Evolutionary conservation across 1,140 invertebrate genomes (phyloP), one percentile per base, ranked within the genome.

Genomic region (Rhopalosiphum padi): DNA sequence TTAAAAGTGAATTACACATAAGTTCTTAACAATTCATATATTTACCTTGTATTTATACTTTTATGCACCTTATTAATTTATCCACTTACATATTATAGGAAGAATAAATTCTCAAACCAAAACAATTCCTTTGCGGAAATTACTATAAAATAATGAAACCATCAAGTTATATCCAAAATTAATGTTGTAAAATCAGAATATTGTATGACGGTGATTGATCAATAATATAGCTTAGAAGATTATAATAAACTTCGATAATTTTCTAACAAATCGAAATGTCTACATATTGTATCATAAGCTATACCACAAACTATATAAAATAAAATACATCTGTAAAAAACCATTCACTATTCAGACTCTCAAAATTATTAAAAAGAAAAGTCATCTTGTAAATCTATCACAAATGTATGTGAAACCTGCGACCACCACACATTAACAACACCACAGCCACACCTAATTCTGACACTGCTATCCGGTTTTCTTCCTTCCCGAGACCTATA

Each of bases 161-260:
- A 25, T 30, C 41, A 41, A 68, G 25, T 68, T 30, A 15, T 68
- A 35, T 77, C 0, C n/a, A n/a, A n/a, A 68, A n/a, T n/a, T 30
- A 68, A 68, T 30, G 60, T 68, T 68, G 25, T 30, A 11, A 15
- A 68, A 30, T 68, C 25, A 68, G 25, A 77, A 77, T 77, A 77
- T 68, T 30, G 0, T 30, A 15, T 0, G 0, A 11, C 0, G 11
- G 9, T n/a, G 3, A 68, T 55, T 11, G n/a, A n/a, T n/a, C n/a
- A n/a, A n/a, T n/a, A 68, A 68, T 68, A 15, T 68, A 30, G 0
- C 30, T 68, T 5, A 9, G 4, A 15, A 11, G 60, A n/a, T 68
- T 30, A 0, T 4, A 30, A 30, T 60, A 60, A 22, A 60, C 55
- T 9, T 60, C 30, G 25, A 68, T n/a, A 68, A 30, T 68, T 68